Conservation (phyloP, 2,888 invertebrate genomes). For the Acronicta aceris region DNA sequence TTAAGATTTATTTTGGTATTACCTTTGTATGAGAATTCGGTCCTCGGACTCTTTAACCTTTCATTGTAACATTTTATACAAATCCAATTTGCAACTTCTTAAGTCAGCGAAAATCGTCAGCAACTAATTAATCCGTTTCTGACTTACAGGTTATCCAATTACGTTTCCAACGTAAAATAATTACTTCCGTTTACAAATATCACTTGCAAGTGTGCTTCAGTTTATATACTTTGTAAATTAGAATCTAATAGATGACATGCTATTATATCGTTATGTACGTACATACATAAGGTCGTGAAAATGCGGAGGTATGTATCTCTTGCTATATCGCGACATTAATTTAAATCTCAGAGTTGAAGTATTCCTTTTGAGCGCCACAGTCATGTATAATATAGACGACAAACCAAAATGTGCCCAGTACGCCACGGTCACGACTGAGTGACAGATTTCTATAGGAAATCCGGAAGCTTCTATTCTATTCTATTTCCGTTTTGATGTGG, state of each 20-base stretch:
- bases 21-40: too few relatives aligned
- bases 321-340: conserved; percentile 16
- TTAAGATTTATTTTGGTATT: too few relatives aligned
- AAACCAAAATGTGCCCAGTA: too few relatives aligned
- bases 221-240: conserved; percentile 28
- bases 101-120: neutral
- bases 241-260: conserved; percentile 28
- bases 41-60: too few relatives aligned
- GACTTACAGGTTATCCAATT: conserved; percentile 11
- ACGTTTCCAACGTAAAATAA: conserved; percentile 7
- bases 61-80: too few relatives aligned
- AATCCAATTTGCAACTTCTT: neutral
- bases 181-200: conserved; percentile 15
- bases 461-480: too few relatives aligned
- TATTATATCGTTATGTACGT: conserved; percentile 16
- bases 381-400: too few relatives aligned
- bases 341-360: neutral
- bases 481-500: too few relatives aligned
- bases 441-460: too few relatives aligned
- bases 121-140: conserved; percentile 5
- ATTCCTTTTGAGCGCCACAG: too few relatives aligned
- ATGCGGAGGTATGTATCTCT: conserved; percentile 11
- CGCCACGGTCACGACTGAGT: too few relatives aligned
- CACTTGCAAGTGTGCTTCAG: conserved; percentile 12
- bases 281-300: neutral